phyloP scores from a whole-genome alignment of 2,888 invertebrate species.

The Balanococcus diminutus region DNA sequence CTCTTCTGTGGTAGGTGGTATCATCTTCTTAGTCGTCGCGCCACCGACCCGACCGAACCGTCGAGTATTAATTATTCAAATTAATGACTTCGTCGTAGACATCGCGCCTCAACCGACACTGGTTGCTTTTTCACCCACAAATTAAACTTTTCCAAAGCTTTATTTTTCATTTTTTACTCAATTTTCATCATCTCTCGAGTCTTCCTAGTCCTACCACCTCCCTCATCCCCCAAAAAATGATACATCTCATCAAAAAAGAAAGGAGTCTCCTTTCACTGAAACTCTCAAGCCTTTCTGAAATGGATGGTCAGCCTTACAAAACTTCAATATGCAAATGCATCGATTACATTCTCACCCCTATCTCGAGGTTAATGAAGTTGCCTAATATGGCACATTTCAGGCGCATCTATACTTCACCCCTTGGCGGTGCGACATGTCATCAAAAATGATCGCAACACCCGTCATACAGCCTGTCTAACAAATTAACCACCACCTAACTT shows the following conservation, averaged over 20 bases:
- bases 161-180: background rate
- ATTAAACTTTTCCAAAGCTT: background rate
- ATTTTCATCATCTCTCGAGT: no score
- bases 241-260: no score
- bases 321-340: no score
- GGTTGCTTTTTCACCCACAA: background rate
- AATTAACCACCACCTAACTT: background rate
- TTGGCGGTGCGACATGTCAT: background rate
- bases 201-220: no score
- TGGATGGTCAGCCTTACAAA: no score
- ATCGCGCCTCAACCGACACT: background rate
- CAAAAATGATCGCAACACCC: background rate
- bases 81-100: background rate
- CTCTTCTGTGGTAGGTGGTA: background rate
- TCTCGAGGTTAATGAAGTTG: background rate
- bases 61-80: constrained; percentile 38
- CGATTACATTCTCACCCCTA: background rate
- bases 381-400: background rate
- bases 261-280: no score
- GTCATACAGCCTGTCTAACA: background rate
- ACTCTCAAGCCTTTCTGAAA: no score
- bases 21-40: background rate
- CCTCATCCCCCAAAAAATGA: no score
- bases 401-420: background rate
- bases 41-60: background rate